Conservation (phyloP, 2,797 vertebrate species). For the Takifugu ocellatus region DNA sequence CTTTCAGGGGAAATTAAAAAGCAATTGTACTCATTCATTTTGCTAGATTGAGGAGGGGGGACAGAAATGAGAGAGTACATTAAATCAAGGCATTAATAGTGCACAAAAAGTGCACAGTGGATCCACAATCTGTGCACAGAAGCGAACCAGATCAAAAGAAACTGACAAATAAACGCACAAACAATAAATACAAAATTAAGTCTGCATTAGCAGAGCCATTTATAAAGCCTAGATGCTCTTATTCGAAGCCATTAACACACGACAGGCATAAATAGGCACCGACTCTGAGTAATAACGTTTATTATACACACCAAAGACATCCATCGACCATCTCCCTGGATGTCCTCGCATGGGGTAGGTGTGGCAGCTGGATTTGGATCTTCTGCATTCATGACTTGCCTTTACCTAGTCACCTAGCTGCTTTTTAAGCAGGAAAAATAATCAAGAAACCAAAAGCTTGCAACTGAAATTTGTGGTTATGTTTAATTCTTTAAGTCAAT, state of each 20-base stretch:
- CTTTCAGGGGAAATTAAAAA: background rate
- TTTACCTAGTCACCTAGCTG: conserved; percentile 32
- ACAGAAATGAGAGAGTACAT: too few relatives aligned
- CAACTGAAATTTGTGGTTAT: conserved; percentile 8
- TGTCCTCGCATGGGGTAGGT: conserved; percentile 80
- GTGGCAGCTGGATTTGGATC: conserved; percentile 84
- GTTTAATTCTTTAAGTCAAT: conserved; percentile 1
- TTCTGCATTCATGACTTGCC: conserved; percentile 77
- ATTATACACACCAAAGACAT: conserved; percentile 84
- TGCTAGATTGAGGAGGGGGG: too few relatives aligned
- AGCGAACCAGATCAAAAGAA: background rate
- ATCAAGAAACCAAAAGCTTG: background rate
- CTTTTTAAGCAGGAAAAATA: conserved; percentile 11
- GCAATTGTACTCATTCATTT: background rate
- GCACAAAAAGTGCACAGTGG: too few relatives aligned
- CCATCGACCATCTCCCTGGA: conserved; percentile 88
- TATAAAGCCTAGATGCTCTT: background rate
- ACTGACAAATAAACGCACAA: too few relatives aligned
- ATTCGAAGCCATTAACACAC: background rate
- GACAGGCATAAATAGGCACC: background rate
- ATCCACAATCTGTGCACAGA: background rate
- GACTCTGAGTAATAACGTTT: background rate
- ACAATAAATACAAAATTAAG: too few relatives aligned
- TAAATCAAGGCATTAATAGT: too few relatives aligned
- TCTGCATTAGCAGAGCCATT: background rate